Evolutionary conservation across 2,797 vertebrate genomes (phyloP).

Genomic region (Semaprochilodus insignis): DNA sequence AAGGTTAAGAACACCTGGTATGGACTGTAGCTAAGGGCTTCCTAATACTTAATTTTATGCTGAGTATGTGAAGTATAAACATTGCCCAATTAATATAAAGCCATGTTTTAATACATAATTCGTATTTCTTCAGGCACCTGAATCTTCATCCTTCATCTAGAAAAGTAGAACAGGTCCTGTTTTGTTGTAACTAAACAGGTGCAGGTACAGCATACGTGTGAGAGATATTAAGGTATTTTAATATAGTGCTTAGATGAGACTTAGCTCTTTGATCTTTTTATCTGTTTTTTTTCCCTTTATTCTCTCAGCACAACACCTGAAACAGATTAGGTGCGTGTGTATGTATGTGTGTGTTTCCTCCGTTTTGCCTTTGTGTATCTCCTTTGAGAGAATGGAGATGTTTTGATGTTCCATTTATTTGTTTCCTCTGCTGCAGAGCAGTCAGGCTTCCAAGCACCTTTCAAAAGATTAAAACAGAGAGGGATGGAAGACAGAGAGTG

Average conservation of each 20-base stretch:
- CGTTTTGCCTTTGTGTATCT: slow-evolving; percentile 24
- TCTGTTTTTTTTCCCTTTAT: background rate
- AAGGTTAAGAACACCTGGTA: background rate
- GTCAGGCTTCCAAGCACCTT: slow-evolving; percentile 35
- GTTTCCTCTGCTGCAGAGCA: slow-evolving; percentile 10
- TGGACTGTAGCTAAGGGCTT: background rate
- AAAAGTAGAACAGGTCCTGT: slow-evolving; percentile 16
- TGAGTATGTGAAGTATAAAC: background rate
- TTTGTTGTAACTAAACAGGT: slow-evolving; percentile 8
- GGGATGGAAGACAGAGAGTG: background rate
- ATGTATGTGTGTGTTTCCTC: background rate
- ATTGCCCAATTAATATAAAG: background rate
- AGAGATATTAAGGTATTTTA: slow-evolving; percentile 19
- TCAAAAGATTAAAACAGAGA: slow-evolving; percentile 28
- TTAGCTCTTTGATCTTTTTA: slow-evolving; percentile 16
- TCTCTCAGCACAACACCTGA: slow-evolving; percentile 19
- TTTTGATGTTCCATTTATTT: slow-evolving; percentile 50
- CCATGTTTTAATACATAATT: background rate
- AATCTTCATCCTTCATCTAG: background rate
- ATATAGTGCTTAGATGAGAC: slow-evolving; percentile 20
- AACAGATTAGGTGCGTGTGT: background rate
- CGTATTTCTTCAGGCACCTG: background rate
- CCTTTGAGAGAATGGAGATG: slow-evolving; percentile 25
- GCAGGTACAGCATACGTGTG: background rate
- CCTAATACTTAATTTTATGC: background rate